Conservation (phyloP, 2,888 invertebrate species). For the Torymus texanus region DNA sequence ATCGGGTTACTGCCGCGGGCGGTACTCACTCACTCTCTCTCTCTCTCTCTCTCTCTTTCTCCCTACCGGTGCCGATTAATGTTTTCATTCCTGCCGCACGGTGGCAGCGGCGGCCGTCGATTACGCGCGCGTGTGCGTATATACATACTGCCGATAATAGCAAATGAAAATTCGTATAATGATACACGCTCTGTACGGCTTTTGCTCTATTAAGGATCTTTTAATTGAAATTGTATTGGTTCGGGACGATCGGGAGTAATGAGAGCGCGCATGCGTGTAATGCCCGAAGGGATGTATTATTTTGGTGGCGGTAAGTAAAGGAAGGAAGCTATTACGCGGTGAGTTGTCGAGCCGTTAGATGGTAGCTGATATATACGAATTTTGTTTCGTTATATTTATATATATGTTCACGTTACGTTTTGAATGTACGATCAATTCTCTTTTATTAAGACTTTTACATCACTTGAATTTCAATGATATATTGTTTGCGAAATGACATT, state of each 20-base stretch:
- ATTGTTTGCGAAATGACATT: no score
- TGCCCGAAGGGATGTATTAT: no score
- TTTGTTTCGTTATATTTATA: no score
- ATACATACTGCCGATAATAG: conserved; percentile 18
- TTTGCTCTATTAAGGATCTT: conserved; percentile 28
- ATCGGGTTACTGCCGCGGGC: conserved; percentile 27
- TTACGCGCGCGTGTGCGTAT: conserved; percentile 16
- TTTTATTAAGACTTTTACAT: no score
- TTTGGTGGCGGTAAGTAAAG: no score
- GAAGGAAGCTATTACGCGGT: no score
- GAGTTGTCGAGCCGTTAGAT: no score
- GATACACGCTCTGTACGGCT: background rate
- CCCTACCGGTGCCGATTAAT: conserved; percentile 41
- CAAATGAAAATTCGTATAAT: conserved; percentile 43
- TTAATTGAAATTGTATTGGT: conserved; percentile 48
- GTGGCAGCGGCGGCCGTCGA: background rate
- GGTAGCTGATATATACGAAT: no score
- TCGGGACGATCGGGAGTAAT: conserved; percentile 13
- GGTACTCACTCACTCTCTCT: background rate
- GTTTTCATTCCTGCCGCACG: conserved; percentile 42
- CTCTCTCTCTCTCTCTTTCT: background rate
- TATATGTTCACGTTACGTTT: no score
- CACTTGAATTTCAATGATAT: no score
- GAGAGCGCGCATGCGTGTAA: background rate
- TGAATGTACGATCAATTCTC: no score